phyloP scores from a whole-genome alignment of 2,888 invertebrate genomes.

The Cremastobaeus sp. region DNA sequence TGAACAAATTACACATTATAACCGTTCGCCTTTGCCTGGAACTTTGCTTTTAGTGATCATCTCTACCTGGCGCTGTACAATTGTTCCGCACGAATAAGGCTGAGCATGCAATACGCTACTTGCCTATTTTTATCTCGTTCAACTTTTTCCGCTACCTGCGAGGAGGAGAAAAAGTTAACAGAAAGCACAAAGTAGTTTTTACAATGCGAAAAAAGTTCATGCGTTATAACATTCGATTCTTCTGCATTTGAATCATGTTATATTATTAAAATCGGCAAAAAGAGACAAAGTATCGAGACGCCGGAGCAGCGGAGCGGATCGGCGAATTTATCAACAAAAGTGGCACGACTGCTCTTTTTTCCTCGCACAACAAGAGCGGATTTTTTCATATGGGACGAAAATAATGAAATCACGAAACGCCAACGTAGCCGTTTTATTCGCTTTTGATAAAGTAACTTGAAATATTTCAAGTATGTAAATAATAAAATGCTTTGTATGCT shows the following conservation, averaged over 20 bases:
- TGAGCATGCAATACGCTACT: slow-evolving; percentile 50
- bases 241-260: background rate
- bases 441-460: slow-evolving; percentile 26
- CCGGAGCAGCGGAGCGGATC: too few relatives aligned
- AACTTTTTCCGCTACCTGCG: slow-evolving; percentile 47
- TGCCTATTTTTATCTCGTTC: slow-evolving; percentile 56
- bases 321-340: too few relatives aligned
- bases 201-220: slow-evolving; percentile 29
- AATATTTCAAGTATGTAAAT: slow-evolving; percentile 33
- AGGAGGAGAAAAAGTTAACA: too few relatives aligned
- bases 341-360: too few relatives aligned
- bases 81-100: slow-evolving; percentile 60
- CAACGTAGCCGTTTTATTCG: background rate
- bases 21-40: slow-evolving; percentile 50
- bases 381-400: slow-evolving; percentile 9
- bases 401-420: slow-evolving; percentile 15
- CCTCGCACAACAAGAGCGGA: too few relatives aligned
- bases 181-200: slow-evolving; percentile 38
- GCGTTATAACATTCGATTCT: slow-evolving; percentile 9
- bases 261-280: too few relatives aligned
- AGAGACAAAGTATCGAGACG: too few relatives aligned
- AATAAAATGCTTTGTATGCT: slow-evolving; percentile 46
- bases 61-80: slow-evolving; percentile 53
- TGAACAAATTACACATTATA: slow-evolving; percentile 55
- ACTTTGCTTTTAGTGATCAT: slow-evolving; percentile 59